Evolutionary conservation across 2,888 invertebrate species (phyloP).

Genomic region (Mayetiola destructor): DNA sequence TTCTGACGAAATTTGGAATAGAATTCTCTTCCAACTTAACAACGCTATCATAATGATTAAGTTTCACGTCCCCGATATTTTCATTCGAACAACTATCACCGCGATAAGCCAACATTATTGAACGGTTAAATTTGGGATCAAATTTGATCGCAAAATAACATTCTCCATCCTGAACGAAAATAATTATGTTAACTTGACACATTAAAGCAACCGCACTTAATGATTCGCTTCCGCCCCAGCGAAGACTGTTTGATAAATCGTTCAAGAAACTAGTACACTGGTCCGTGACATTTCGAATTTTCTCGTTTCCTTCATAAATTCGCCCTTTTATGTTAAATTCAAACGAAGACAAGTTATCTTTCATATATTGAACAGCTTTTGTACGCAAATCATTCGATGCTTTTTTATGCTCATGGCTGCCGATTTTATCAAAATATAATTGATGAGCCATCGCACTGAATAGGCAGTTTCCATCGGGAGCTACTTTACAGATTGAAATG

Average conservation of each 20-base stretch:
- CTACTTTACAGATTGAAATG: no score
- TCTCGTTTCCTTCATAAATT: background rate
- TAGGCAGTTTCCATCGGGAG: background rate
- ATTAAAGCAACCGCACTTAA: background rate
- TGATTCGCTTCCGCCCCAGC: background rate
- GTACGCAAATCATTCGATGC: background rate
- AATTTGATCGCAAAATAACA: background rate
- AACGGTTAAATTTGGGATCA: background rate
- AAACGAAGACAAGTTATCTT: background rate
- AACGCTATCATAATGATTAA: background rate
- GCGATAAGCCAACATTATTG: background rate
- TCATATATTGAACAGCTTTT: background rate
- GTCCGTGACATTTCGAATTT: background rate
- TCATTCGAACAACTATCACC: background rate
- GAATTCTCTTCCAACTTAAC: no score
- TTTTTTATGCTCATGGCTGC: background rate
- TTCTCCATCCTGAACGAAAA: background rate
- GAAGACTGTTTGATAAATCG: background rate
- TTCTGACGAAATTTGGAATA: no score
- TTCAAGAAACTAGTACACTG: background rate
- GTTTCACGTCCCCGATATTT: background rate
- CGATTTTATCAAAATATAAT: background rate
- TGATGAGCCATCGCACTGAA: background rate
- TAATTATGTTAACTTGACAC: background rate
- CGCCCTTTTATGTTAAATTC: background rate